phyloP scores from a whole-genome alignment of 2,113 vertebrate genomes.

The Macrotis lagotis region DNA sequence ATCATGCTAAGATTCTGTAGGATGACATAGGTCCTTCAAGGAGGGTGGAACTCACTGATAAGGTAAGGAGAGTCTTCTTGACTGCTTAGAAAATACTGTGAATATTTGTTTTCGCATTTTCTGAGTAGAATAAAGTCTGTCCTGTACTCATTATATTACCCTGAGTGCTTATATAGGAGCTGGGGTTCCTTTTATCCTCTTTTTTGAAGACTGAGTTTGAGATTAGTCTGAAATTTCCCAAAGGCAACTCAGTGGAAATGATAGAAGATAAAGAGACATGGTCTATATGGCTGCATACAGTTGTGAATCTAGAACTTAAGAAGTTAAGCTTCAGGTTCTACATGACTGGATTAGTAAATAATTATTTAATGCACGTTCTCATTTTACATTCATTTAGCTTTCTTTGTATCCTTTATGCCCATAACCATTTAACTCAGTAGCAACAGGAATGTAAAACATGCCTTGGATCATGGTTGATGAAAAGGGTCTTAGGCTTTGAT shows the following conservation, averaged over 20 bases:
- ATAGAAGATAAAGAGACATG: background rate
- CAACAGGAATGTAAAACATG: background rate
- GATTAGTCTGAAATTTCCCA: background rate
- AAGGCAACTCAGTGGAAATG: background rate
- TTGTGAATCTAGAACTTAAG: background rate
- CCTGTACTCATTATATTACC: background rate
- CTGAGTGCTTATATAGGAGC: background rate
- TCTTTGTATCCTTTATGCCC: background rate
- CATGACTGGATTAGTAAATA: background rate
- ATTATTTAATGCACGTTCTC: background rate
- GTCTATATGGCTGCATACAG: background rate
- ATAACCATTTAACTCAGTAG: background rate
- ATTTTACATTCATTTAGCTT: background rate
- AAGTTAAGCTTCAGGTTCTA: background rate
- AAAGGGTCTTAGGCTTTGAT: slow-evolving; percentile 3
- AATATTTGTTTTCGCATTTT: background rate
- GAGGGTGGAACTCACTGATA: background rate
- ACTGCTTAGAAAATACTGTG: background rate
- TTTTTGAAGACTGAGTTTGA: background rate
- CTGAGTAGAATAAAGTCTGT: background rate
- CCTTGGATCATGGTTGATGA: background rate
- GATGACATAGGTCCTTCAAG: background rate
- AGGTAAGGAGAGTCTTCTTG: background rate
- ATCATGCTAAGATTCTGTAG: background rate
- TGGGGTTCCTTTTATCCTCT: background rate